These are phyloP conservation scores for Helicoverpa assulta DNA, from an alignment of 2,888 invertebrate species.

Conservation along the genomic window DNA sequence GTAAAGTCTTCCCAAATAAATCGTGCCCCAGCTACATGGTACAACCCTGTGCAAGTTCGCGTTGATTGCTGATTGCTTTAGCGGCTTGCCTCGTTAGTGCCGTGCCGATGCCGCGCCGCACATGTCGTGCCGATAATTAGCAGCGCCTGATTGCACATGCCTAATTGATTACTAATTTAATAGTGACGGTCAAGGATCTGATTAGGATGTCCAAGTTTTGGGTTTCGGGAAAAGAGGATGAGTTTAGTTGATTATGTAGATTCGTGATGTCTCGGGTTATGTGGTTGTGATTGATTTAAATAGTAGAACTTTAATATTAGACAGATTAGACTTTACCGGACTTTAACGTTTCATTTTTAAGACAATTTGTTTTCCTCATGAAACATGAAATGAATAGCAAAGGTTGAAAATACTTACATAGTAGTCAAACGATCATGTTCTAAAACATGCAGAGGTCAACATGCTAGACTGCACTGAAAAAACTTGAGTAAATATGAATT, in stretches of 20 bases:
- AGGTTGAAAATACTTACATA: background rate
- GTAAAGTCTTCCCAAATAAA: background rate
- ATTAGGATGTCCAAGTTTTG: constrained; percentile 8
- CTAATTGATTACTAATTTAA: constrained; percentile 59
- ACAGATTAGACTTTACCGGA: no score
- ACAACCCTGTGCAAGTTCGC: constrained; percentile 42
- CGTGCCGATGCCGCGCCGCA: constrained; percentile 37
- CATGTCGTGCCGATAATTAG: constrained; percentile 57
- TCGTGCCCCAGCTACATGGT: constrained; percentile 3
- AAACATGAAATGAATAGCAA: background rate
- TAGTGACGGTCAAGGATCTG: constrained; percentile 8
- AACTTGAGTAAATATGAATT: constrained; percentile 29
- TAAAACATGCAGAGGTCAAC: background rate
- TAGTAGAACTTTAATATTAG: background rate
- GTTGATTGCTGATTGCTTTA: constrained; percentile 79
- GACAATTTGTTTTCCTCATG: background rate
- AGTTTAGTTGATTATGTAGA: background rate
- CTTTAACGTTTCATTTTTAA: background rate
- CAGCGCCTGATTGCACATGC: constrained; percentile 56
- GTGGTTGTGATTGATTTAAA: background rate
- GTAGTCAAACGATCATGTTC: background rate
- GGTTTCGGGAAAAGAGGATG: background rate
- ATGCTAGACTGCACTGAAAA: constrained; percentile 1
- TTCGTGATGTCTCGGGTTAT: background rate
- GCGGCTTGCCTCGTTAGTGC: constrained; percentile 68